Evolutionary conservation across 2,888 invertebrate species (phyloP), one percentile per base, ranked within the genome.

Genomic region (Tenthredo livida): DNA sequence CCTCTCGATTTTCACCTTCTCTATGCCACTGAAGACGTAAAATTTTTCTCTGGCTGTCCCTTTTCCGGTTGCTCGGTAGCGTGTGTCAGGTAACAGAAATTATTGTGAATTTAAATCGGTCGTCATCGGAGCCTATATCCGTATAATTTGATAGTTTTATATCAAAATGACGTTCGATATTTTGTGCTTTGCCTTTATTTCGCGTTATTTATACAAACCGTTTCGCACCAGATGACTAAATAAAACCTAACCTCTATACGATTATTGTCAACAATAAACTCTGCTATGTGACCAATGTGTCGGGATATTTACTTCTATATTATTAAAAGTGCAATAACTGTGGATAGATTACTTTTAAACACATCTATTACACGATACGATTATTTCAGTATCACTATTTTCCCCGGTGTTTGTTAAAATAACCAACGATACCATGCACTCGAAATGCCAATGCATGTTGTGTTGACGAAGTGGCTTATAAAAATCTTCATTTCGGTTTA

Each of bases 21-120:
- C 72, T 82, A 25, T 82, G 54, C 70, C 78, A 70, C 47, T 54
- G 54, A 82, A 80, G 85, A 43, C 65, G 10, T 54, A 65, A 85
- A 40, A 82, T 67, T 85, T 86, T 77, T 86, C 85, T 85, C 85
- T 86, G 47, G 87, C 85, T 85, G 87, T 87, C 85, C 87, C 91
- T 90, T 91, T 92, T 92, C 91, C 90, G 90, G 91, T 91, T 89
- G 86, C 88, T 85, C 89, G 85, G 87, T 89, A 89, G 87, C 89
- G 90, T 89, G 91, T 85, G 88, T 61, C 87, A 92, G 92, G 92
- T 92, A 91, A 91, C 84, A 82, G 65, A 87, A 87, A 88, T 87
- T 86, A 87, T 72, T 85, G 82, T 86, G 80, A 86, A 72, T 87
- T 86, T 82, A 78, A 85, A 92, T 91, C 91, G 87, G 58, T 85